Base-by-base conservation (phyloP, 2,113 vertebrate species). In the Penelope pileata region DNA sequence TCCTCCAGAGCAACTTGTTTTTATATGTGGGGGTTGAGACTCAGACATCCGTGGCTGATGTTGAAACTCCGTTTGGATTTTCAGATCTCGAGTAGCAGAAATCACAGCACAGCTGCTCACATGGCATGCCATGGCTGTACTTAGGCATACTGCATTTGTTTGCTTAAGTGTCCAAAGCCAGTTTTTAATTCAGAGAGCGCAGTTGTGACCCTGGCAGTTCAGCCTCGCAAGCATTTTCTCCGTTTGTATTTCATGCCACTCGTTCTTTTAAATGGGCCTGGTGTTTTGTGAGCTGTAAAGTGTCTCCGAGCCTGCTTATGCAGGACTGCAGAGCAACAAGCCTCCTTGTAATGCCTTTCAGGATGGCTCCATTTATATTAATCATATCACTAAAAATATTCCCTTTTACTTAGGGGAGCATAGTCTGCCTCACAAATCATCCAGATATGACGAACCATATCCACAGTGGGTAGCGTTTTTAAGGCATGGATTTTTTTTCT, bases 281-380 rank as follows among this genome's bases (percentile, higher is more conserved):
- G 76, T 95, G 93, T 81, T 96, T 93, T 86, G 90, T 94, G 93
- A 96, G 83, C 91, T 95, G 91, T 77, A 50, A 95, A 93, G 75
- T 70, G 32, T 67, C 83, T 79, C 40, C 1, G 6, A 90, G 82
- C 72, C 90, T 75, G 59, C 93, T 76, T 91, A 53, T 2, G 45
- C 83, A 68, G 85, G 82, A 54, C 67, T 63, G 34, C 84, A 80
- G 85, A 88, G 90, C 76, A 88, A 62, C 91, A 93, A 90, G 36
- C 43, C 90, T 81, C 76, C 83, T 90, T 90, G 83, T 78, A 86
- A 83, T 86, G 83, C 53, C 85, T 97, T 96, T 91, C 83, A 91
- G 76, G 51, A 81, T 82, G 83, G 76, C 60, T 95, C 80, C 43
- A 62, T 86, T 91, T 79, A 6, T 90, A 81, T 83, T 90, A 93